A percentile compares a stretch with the other conserved stretches of the same genome.
phyloP scores from a whole-genome alignment of 2,797 vertebrate species.

The Eulemur rubriventer region DNA sequence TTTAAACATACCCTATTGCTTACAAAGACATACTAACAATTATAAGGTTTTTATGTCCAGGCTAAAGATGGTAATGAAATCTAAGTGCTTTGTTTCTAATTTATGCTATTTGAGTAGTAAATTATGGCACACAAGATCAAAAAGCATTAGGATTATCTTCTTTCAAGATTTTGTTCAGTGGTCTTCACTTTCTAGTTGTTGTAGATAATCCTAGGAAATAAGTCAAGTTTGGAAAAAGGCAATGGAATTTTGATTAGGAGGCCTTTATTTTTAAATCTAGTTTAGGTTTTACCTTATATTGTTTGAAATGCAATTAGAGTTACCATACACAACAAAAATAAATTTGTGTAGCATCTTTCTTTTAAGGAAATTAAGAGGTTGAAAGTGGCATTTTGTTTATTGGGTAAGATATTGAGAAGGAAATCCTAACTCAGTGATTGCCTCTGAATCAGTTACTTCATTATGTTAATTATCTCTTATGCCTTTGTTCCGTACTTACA shows the following conservation, averaged over 20 bases:
- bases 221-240: conserved; percentile 22
- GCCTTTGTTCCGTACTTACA: conserved; percentile 13
- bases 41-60: not conserved
- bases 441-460: conserved; percentile 60
- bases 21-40: conserved; percentile 43
- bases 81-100: conserved; percentile 14
- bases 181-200: conserved; percentile 42
- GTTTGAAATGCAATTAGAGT: conserved; percentile 52
- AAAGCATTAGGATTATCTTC: conserved; percentile 29
- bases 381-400: conserved; percentile 29
- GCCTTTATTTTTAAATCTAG: conserved; percentile 54
- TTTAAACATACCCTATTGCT: conserved; percentile 36
- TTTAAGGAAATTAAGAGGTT: conserved; percentile 26
- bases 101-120: not conserved
- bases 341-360: conserved; percentile 28
- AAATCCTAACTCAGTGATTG: conserved; percentile 57
- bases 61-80: not conserved
- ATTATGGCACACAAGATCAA: conserved; percentile 6
- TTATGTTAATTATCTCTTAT: conserved; percentile 61
- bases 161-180: conserved; percentile 46
- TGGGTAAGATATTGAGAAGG: conserved; percentile 15
- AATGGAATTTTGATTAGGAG: conserved; percentile 57
- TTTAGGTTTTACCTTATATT: conserved; percentile 57
- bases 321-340: conserved; percentile 28
- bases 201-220: conserved; percentile 47